These are phyloP conservation scores for Brachypalpus laphriformis DNA, from an alignment of 2,888 invertebrate species.

Conservation along the genomic window DNA sequence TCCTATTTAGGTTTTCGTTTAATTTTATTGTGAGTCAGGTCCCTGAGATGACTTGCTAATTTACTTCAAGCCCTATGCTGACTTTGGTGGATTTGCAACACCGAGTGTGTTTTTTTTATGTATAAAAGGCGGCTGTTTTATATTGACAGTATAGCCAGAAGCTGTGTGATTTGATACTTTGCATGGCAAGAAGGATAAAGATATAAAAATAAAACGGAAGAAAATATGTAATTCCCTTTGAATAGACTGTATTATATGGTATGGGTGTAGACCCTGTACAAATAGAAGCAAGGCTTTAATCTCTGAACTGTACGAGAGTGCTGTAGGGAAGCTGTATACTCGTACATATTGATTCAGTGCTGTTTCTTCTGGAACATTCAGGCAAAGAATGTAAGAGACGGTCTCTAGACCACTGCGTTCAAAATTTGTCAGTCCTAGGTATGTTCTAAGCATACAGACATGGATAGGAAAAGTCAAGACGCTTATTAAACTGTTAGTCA, in stretches of 20 bases:
- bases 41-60: constrained; percentile 72
- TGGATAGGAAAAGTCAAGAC: too few species aligned
- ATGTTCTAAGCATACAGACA: too few species aligned
- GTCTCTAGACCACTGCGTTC: too few species aligned
- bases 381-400: too few species aligned
- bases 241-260: constrained; percentile 50
- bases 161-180: constrained; percentile 36
- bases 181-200: constrained; percentile 41
- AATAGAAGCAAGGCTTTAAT: not conserved
- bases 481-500: too few species aligned
- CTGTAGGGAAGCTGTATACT: too few species aligned
- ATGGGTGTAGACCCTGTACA: not conserved
- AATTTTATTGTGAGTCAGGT: constrained; percentile 69
- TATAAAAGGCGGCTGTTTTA: not conserved
- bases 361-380: too few species aligned
- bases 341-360: not conserved
- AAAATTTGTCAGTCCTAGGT: too few species aligned
- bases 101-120: not conserved
- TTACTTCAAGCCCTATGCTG: constrained; percentile 56
- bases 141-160: constrained; percentile 19
- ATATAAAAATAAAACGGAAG: constrained; percentile 37
- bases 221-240: constrained; percentile 8
- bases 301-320: not conserved
- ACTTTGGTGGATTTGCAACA: constrained; percentile 45
- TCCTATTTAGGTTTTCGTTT: constrained; percentile 68